phyloP scores from a whole-genome alignment of 2,113 vertebrate genomes.

The Forbesichthys papilliferus region DNA sequence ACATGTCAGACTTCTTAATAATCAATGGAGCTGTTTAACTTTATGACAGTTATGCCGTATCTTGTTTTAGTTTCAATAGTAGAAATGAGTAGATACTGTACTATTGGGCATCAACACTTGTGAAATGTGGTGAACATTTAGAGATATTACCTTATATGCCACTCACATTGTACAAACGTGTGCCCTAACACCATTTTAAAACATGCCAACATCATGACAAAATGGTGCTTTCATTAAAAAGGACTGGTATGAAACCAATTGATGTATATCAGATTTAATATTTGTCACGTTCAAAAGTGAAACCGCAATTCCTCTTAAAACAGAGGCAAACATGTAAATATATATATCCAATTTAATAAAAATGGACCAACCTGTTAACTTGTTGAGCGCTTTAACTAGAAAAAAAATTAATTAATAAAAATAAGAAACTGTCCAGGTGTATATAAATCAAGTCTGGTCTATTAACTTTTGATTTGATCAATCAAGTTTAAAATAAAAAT shows the following conservation, averaged over 20 bases:
- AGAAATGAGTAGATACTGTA: neutral
- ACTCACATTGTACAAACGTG: neutral
- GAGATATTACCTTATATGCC: neutral
- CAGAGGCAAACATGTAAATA: slow-evolving; percentile 54
- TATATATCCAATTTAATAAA: slow-evolving; percentile 26
- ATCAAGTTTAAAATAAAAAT: slow-evolving; percentile 9
- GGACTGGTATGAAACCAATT: slow-evolving; percentile 17
- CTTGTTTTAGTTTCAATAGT: neutral
- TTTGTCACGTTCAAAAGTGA: slow-evolving; percentile 11
- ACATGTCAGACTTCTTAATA: neutral
- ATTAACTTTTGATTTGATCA: neutral
- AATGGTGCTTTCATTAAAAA: slow-evolving; percentile 6
- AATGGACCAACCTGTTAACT: slow-evolving; percentile 5
- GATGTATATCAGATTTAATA: slow-evolving; percentile 13
- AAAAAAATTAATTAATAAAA: slow-evolving; percentile 7
- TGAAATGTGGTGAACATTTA: neutral
- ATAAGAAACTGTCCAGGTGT: neutral
- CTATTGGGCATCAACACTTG: neutral
- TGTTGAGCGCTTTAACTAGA: slow-evolving; percentile 2
- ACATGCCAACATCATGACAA: neutral
- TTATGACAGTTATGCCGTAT: neutral
- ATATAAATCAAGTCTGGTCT: neutral
- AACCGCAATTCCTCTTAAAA: slow-evolving; percentile 63
- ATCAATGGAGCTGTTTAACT: neutral
- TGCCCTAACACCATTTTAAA: slow-evolving; percentile 2